Base-by-base conservation (phyloP, 2,113 vertebrate genomes). In the Lontra canadensis region DNA sequence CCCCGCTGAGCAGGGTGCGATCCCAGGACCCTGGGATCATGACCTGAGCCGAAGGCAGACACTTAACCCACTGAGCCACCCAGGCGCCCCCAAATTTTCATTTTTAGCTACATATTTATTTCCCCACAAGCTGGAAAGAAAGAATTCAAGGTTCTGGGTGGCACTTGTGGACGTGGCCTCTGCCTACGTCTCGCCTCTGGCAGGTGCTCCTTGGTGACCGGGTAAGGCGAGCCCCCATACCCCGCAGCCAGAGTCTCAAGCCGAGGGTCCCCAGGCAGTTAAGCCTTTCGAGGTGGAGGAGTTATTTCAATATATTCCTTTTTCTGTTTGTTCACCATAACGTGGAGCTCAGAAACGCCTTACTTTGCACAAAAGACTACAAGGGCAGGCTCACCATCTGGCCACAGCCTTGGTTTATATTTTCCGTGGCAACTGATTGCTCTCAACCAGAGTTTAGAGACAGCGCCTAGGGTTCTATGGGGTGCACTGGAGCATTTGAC, bases 341-440 rank as follows among this genome's bases (percentile, higher is more conserved):
- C 3, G 59, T 88, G 96, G 97, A 95, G 74, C 94, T 94, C 96
- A 81, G 67, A 73, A n/a, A 79, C 47, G 52, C 96, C 97, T 88
- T 97, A 86, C 92, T 97, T 96, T 93, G 97, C 97, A 97, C 97
- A 96, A 81, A 84, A 96, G 94, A 97, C 92, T 69, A 61, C 96
- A 88, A 86, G 84, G 90, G 90, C 95, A 11, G 59, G 69, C 89
- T 88, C 96, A 90, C 95, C 97, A 79, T 90, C 96, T 96, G 97
- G 89, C 94, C 88, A 71, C 92, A 93, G 85, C 95, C 95, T 96
- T 15, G 0, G 93, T 49, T 88, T 84, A 1, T 79, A 59, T 96
- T 96, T 88, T 92, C 79, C 96, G 90, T 96, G 82, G n/a, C 44
- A 59, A 96, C 89, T 97, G 78, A 69, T 21, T 69, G 52, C 65